Evolutionary conservation across 2,888 invertebrate genomes (phyloP).

Genomic region (Caenorhabditis parvicauda): DNA sequence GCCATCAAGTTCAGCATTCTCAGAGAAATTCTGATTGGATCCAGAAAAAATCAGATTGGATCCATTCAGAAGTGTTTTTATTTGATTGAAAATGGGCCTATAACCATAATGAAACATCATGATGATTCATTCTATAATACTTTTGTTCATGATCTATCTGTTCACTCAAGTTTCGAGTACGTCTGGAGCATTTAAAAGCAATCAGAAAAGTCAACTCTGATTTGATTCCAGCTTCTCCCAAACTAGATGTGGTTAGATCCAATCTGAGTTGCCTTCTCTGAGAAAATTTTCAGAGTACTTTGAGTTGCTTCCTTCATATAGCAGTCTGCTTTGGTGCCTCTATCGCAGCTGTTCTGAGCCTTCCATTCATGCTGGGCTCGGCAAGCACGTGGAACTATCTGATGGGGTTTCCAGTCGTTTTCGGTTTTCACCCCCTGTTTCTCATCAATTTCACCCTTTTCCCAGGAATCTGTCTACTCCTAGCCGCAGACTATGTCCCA

Average conservation of each 20-base stretch:
- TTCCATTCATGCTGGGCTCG: constrained; percentile 49
- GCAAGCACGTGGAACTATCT: constrained; percentile 43
- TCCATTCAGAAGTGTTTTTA: too few relatives aligned
- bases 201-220: too few relatives aligned
- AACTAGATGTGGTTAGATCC: neutral
- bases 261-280: too few relatives aligned
- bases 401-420: constrained; percentile 39
- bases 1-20: too few relatives aligned
- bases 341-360: constrained; percentile 49
- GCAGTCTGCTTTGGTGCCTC: constrained; percentile 54
- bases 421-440: constrained; percentile 16
- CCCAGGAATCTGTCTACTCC: constrained; percentile 15
- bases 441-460: neutral
- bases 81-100: too few relatives aligned
- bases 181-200: too few relatives aligned
- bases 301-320: constrained; percentile 53
- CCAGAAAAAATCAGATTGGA: too few relatives aligned
- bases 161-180: too few relatives aligned
- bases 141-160: too few relatives aligned
- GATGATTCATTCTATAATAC: too few relatives aligned
- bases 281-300: constrained; percentile 33
- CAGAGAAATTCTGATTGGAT: too few relatives aligned
- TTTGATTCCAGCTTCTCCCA: neutral
- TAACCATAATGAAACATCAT: too few relatives aligned
- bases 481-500: constrained; percentile 32